Base-by-base conservation (phyloP, 2,888 invertebrate genomes). In the Pollenia labialis region DNA sequence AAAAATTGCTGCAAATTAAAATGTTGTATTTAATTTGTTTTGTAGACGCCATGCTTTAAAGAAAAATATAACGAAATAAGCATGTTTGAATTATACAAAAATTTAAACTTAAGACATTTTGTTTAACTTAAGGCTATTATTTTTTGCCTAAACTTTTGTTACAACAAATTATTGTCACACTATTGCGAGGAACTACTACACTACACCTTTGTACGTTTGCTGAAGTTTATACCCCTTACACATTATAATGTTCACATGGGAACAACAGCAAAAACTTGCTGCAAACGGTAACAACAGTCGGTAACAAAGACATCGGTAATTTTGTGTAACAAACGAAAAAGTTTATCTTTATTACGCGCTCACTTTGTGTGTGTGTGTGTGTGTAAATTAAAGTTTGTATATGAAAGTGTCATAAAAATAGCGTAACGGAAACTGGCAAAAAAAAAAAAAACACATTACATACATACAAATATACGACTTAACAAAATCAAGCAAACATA, bases 331-430 rank as follows among this genome's bases (percentile, higher is more conserved):
- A 76, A 77, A 72, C 56, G 14, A 62, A 50, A 75, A 75, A 56
- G 32, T 77, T 77, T 68, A 77, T 66, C 40, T 77, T 7, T 46
- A 11, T 8, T 12, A 16, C n/a, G 54, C 68, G 16, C 18, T 60
- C 16, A 12, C 69, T 50, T 71, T 71, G 52, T 69, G 23, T 60
- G 12, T 60, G 14, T 46, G 14, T 46, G 56, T 56, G 9, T 58
- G 9, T 7, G 16, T 50, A 14, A 69, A 44, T 11, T 1, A 18
- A 42, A 11, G 18, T 50, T 23, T 16, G 40, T 64, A 42, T 76
- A 46, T 76, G 40, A 62, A 75, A 68, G 62, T 76, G 75, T 62
- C 76, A 76, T 82, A 76, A 82, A 76, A 76, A 69, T 69, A 50
- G 76, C 46, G 52, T 69, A 56, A 76, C 60, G 82, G 76, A 82